Evolutionary conservation across 2,888 invertebrate species (phyloP).

Genomic region (Ophion slaviceki): DNA sequence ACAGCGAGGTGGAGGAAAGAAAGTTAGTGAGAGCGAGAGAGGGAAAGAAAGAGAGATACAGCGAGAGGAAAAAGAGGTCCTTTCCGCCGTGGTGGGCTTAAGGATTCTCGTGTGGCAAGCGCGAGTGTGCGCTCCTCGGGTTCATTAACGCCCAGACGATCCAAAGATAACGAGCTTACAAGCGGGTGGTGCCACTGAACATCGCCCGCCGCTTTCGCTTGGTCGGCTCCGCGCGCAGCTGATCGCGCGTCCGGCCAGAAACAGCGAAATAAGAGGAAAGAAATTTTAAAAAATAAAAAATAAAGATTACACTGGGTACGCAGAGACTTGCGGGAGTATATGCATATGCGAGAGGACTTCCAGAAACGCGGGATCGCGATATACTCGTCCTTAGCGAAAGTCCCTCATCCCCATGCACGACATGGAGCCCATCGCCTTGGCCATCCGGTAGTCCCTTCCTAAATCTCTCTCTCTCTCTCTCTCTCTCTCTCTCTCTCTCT

Average conservation of each 20-base stretch:
- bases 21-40: slow-evolving; percentile 51
- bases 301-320: neutral
- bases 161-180: slow-evolving; percentile 75
- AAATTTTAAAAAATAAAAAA: slow-evolving; percentile 26
- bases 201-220: slow-evolving; percentile 38
- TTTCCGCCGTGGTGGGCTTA: slow-evolving; percentile 49
- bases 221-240: slow-evolving; percentile 15
- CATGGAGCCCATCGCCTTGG: neutral
- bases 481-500: neutral
- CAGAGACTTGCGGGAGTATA: slow-evolving; percentile 6
- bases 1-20: slow-evolving; percentile 3
- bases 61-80: slow-evolving; percentile 51
- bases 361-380: slow-evolving; percentile 58
- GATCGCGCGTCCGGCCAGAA: slow-evolving; percentile 46
- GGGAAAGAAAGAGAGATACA: slow-evolving; percentile 46
- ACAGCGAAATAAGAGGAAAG: slow-evolving; percentile 20
- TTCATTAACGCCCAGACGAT: slow-evolving; percentile 79
- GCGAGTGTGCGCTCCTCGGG: slow-evolving; percentile 54
- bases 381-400: neutral
- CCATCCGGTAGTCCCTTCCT: neutral
- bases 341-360: slow-evolving; percentile 47
- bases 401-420: slow-evolving; percentile 4
- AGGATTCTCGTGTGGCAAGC: slow-evolving; percentile 53
- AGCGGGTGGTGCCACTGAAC: slow-evolving; percentile 71
- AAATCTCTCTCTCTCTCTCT: neutral